phyloP scores from a whole-genome alignment of 2,888 invertebrate species.

The Cloeon dipterum region DNA sequence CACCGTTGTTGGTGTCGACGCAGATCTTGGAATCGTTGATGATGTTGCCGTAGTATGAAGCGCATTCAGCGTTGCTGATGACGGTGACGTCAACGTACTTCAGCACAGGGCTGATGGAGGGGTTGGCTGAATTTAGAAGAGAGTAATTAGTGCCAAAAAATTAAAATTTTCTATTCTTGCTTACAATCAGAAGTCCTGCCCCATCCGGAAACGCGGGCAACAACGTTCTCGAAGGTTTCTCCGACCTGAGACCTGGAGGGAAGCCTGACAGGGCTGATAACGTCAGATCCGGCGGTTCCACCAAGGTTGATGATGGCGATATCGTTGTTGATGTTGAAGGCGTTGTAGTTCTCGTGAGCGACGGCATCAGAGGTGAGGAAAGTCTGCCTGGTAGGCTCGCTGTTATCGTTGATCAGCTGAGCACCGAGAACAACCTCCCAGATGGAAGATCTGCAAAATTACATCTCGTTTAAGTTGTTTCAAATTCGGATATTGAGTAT shows the following conservation, averaged over 20 bases:
- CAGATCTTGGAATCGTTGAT: slow-evolving; percentile 15
- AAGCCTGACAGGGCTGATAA: slow-evolving; percentile 6
- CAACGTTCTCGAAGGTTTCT: not conserved
- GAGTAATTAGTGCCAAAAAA: not conserved
- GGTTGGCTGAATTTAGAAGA: slow-evolving; percentile 2
- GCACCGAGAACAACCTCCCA: slow-evolving; percentile 5
- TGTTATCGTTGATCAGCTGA: slow-evolving; percentile 6
- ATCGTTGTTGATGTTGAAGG: slow-evolving; percentile 10
- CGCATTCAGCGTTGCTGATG: slow-evolving; percentile 15
- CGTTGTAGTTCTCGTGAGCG: slow-evolving; percentile 9
- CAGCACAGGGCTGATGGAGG: slow-evolving; percentile 7
- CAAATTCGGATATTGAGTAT: not conserved
- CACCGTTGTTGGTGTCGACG: slow-evolving; percentile 13
- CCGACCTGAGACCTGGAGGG: not conserved
- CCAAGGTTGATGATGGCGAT: slow-evolving; percentile 11
- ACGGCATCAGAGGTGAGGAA: slow-evolving; percentile 7
- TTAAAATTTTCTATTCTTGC: no score
- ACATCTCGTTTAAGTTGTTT: not conserved
- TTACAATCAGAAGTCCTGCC: slow-evolving; percentile 2
- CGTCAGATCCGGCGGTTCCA: slow-evolving; percentile 6
- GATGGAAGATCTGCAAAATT: not conserved
- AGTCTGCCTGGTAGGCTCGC: slow-evolving; percentile 6
- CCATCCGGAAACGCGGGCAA: not conserved
- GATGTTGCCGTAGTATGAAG: slow-evolving; percentile 10
- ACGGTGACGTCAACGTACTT: slow-evolving; percentile 13